Evolutionary conservation across 2,888 invertebrate genomes (phyloP), one percentile per base, ranked within the genome.

Genomic region (Itoplectis maculator): DNA sequence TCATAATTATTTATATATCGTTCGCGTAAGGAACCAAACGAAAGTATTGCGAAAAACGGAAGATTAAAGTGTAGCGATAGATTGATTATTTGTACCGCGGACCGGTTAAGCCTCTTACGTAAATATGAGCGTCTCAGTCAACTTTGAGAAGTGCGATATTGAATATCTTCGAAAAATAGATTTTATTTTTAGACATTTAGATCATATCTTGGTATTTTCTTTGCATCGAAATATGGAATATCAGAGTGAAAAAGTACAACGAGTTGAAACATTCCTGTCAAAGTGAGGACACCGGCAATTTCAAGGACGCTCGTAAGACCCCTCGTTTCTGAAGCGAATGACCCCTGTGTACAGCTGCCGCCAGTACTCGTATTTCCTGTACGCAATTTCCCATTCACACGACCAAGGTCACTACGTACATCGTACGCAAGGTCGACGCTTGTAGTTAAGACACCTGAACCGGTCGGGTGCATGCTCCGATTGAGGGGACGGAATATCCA

Each of bases 401-500:
- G n/a, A n/a, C n/a, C 47, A n/a, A n/a, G 47, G 47, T 47, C 47
- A n/a, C 47, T n/a, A n/a, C 29, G 29, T 29, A 29, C 29, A 29
- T 29, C 29, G 29, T 29, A 29, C 29, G 29, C 29, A 47, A 47
- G 47, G 47, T 47, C n/a, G 47, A 47, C 5, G n/a, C n/a, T 47
- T n/a, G 47, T 47, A n/a, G n/a, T 47, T 47, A n/a, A 47, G n/a
- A 47, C 47, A n/a, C 13, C n/a, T n/a, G 47, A 47, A 47, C 47
- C 47, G 47, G 47, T 47, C n/a, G n/a, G n/a, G 47, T 47, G 47
- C 47, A 47, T 47, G n/a, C 47, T 47, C 47, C n/a, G 47, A 47
- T 47, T 47, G 47, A 47, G n/a, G n/a, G 13, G n/a, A n/a, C 5
- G 9, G n/a, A 47, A n/a, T n/a, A 47, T n/a, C 47, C n/a, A 5